These are phyloP conservation scores for Dasyprocta punctata DNA, from an alignment of 2,113 vertebrate genomes.

Conservation along the genomic window DNA sequence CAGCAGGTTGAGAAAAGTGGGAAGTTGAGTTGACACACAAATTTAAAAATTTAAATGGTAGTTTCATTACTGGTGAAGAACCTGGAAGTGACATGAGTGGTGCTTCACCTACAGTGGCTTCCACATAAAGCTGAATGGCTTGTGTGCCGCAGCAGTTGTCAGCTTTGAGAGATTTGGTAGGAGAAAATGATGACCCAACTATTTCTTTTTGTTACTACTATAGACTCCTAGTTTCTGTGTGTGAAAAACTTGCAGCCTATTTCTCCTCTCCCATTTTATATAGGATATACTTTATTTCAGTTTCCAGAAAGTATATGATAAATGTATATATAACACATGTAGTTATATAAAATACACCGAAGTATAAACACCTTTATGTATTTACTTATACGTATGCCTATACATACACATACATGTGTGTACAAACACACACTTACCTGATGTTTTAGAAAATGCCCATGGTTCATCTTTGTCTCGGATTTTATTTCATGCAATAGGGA, in stretches of 20 bases:
- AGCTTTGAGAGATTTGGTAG: background rate
- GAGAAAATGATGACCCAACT: background rate
- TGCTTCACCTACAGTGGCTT: background rate
- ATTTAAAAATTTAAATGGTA: background rate
- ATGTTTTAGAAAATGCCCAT: background rate
- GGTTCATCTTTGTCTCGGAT: background rate
- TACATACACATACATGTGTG: background rate
- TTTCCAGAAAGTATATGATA: background rate
- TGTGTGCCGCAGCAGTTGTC: background rate
- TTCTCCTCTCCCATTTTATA: background rate
- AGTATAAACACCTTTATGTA: background rate
- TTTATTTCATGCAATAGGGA: background rate
- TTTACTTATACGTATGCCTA: fast-evolving
- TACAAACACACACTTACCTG: background rate
- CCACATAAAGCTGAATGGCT: background rate
- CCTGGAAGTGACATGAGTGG: background rate
- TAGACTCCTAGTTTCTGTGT: background rate
- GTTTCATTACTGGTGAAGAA: background rate
- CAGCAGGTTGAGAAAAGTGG: background rate
- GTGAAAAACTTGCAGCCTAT: background rate
- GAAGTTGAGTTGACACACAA: background rate
- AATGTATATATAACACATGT: background rate
- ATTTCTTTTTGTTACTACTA: background rate
- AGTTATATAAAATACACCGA: background rate
- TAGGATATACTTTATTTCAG: background rate